Percentiles rank a stretch among this genome's conserved stretches.
phyloP scores from a whole-genome alignment of 1,140 invertebrate species.

The Wiebesia pumilae region DNA sequence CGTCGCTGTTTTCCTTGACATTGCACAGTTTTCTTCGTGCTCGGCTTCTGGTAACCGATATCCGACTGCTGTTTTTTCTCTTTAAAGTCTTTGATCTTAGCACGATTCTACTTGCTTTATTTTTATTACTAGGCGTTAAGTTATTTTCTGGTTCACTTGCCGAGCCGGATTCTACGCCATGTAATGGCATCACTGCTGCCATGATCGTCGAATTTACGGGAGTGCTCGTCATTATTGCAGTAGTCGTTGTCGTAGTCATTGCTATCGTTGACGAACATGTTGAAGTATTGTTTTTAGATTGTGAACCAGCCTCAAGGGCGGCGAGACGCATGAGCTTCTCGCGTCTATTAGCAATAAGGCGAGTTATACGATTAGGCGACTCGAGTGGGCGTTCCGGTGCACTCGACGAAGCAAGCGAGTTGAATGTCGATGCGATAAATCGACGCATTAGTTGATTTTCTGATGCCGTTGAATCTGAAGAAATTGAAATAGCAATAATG shows the following conservation, averaged over 20 bases:
- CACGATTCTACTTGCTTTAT: slow-evolving; percentile 62
- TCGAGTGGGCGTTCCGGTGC: slow-evolving; percentile 64
- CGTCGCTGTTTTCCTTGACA: slow-evolving; percentile 61
- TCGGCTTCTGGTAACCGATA: slow-evolving; percentile 55
- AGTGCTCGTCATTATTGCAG: background rate
- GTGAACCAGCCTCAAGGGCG: slow-evolving; percentile 60
- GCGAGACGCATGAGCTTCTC: slow-evolving; percentile 70
- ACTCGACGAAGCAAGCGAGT: slow-evolving; percentile 47
- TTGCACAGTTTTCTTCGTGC: slow-evolving; percentile 61
- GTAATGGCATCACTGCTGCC: background rate
- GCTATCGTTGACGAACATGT: background rate
- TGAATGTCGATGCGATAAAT: slow-evolving; percentile 60
- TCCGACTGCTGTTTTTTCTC: slow-evolving; percentile 59
- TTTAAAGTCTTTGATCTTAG: slow-evolving; percentile 63
- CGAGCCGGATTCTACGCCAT: slow-evolving; percentile 32
- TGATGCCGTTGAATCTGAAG: slow-evolving; percentile 61
- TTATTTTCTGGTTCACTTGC: slow-evolving; percentile 45
- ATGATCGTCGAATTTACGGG: background rate
- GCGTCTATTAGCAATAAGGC: slow-evolving; percentile 68
- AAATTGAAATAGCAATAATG: background rate
- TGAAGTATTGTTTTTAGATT: slow-evolving; percentile 4
- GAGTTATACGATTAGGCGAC: slow-evolving; percentile 69
- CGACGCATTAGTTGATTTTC: slow-evolving; percentile 59
- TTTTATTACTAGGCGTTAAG: slow-evolving; percentile 29
- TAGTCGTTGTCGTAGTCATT: background rate